phyloP scores from a whole-genome alignment of 2,797 vertebrate species.

The Rhinogobio ventralis region DNA sequence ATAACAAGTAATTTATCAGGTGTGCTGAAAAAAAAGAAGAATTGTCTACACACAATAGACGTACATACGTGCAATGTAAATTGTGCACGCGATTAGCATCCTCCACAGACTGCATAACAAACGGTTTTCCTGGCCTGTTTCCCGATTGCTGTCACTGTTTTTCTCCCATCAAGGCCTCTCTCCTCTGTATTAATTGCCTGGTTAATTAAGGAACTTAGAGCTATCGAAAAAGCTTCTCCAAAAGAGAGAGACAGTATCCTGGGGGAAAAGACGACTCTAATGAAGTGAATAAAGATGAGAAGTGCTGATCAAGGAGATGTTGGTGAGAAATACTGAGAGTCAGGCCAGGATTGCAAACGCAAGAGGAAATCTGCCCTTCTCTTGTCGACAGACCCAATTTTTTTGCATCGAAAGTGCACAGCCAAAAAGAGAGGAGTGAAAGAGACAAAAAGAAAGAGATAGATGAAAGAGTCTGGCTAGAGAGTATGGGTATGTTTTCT shows the following conservation, averaged over 20 bases:
- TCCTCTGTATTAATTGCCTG: conserved; percentile 70
- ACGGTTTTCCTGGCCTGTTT: conserved; percentile 12
- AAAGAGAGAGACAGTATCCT: conserved; percentile 60
- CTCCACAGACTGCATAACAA: background rate
- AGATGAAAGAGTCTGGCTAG: conserved; percentile 18
- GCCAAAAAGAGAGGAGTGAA: background rate
- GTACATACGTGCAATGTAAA: background rate
- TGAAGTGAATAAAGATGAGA: conserved; percentile 68
- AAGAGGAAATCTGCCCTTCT: conserved; percentile 36
- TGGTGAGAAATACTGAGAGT: conserved; percentile 24
- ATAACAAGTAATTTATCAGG: background rate
- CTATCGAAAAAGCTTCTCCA: conserved; percentile 61
- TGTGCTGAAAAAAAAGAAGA: background rate
- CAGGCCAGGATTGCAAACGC: conserved; percentile 13
- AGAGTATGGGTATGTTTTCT: conserved; percentile 49
- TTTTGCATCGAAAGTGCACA: background rate
- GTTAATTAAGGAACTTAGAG: conserved; percentile 72
- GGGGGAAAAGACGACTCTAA: conserved; percentile 62
- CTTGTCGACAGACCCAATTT: background rate
- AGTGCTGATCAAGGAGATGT: conserved; percentile 50
- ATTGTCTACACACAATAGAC: background rate
- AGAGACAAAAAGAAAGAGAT: background rate
- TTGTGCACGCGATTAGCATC: background rate
- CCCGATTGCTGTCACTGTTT: conserved; percentile 50
- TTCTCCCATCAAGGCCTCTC: conserved; percentile 57